phyloP scores from a whole-genome alignment of 35 echinoderm and acorn worm genomes.

The Strongylocentrotus purpuratus region DNA sequence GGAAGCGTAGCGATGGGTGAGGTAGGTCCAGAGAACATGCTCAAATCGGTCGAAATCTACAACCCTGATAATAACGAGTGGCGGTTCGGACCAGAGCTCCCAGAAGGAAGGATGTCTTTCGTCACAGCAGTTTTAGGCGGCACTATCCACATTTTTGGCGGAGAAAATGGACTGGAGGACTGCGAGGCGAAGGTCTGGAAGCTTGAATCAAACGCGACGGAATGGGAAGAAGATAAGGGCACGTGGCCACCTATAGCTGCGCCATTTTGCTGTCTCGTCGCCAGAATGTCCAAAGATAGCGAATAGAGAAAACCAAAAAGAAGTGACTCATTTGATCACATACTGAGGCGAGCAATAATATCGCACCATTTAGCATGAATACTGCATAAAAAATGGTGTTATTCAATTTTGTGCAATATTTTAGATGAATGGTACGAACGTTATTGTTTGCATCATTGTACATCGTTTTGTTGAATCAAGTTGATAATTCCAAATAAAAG shows the following conservation, averaged over 20 bases:
- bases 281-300: slow-evolving; percentile 82
- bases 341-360: background rate
- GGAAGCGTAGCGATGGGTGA: slow-evolving; percentile 92
- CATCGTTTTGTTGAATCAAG: background rate
- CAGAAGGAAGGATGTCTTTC: slow-evolving; percentile 84
- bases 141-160: slow-evolving; percentile 81
- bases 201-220: slow-evolving; percentile 56
- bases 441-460: background rate
- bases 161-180: slow-evolving; percentile 74
- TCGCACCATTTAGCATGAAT: background rate
- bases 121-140: slow-evolving; percentile 67
- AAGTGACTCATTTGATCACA: background rate
- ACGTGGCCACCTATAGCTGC: slow-evolving; percentile 75
- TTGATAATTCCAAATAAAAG: background rate
- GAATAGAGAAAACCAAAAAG: slow-evolving; percentile 21
- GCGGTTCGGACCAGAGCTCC: slow-evolving; percentile 96
- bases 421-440: background rate
- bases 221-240: slow-evolving; percentile 81
- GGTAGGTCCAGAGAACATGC: slow-evolving; percentile 94
- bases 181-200: slow-evolving; percentile 63
- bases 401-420: background rate
- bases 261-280: slow-evolving; percentile 83
- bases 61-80: slow-evolving; percentile 94
- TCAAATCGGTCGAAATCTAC: slow-evolving; percentile 99
- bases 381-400: background rate